Evolutionary conservation across 2,113 vertebrate species (phyloP).

Genomic region (Tringa solitaria): DNA sequence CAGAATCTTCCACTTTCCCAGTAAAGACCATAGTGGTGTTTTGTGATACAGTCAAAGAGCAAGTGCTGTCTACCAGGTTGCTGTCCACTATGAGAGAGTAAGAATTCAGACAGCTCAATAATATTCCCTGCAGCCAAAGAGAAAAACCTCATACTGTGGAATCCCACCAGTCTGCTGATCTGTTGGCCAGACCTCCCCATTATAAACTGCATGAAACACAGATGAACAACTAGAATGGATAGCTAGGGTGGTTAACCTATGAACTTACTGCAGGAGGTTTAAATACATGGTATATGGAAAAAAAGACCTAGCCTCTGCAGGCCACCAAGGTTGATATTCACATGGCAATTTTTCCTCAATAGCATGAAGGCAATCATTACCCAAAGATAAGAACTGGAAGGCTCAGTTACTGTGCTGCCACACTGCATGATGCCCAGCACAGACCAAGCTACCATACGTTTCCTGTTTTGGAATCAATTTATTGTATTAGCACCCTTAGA

Average conservation of each 20-base stretch:
- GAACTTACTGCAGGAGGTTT: neutral
- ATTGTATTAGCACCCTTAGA: neutral
- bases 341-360: neutral
- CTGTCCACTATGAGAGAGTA: neutral
- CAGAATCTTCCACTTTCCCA: neutral
- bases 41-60: neutral
- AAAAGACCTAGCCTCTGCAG: neutral
- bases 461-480: neutral
- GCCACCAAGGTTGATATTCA: neutral
- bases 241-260: neutral
- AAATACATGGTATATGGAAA: neutral
- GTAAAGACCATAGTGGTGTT: neutral
- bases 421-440: neutral
- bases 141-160: neutral
- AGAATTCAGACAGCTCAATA: neutral
- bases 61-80: neutral
- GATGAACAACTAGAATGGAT: neutral
- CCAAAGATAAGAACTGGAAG: neutral
- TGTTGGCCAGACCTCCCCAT: neutral
- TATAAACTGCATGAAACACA: neutral
- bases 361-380: neutral
- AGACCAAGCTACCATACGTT: neutral
- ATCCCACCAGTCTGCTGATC: accelerated
- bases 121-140: neutral
- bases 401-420: neutral